phyloP scores from a whole-genome alignment of 2,797 vertebrate species.

The Mus minutoides region DNA sequence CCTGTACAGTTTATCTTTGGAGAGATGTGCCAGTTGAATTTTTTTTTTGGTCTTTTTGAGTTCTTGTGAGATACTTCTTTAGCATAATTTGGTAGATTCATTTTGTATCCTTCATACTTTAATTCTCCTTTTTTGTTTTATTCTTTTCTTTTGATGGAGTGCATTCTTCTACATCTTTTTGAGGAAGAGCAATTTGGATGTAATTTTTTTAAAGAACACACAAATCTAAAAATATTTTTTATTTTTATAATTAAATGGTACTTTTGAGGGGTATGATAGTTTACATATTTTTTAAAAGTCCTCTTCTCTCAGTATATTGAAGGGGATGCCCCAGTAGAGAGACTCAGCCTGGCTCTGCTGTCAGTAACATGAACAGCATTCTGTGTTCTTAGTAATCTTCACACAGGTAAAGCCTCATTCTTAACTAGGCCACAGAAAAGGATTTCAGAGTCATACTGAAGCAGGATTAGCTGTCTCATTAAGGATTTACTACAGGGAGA shows the following conservation, averaged over 20 bases:
- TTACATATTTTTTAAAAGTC: not conserved
- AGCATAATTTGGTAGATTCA: not conserved
- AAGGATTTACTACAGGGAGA: not conserved
- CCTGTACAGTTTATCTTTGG: not conserved
- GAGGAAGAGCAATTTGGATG: not conserved
- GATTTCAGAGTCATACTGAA: not conserved
- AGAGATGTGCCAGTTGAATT: not conserved
- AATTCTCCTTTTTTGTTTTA: not conserved
- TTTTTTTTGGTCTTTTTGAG: not conserved
- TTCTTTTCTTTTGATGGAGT: not conserved
- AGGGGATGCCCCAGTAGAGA: not conserved
- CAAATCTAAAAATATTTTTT: not conserved
- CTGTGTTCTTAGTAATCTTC: not conserved
- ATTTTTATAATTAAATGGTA: not conserved
- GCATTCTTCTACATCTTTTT: not conserved
- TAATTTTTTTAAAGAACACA: not conserved
- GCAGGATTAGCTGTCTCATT: not conserved
- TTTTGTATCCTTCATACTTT: not conserved
- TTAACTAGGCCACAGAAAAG: not conserved
- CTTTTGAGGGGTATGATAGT: not conserved
- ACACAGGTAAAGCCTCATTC: not conserved
- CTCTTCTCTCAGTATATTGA: not conserved
- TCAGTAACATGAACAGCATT: not conserved
- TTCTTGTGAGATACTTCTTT: not conserved
- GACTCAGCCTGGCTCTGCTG: not conserved